A percentile compares a stretch with the other conserved stretches of the same genome.
These are phyloP conservation scores for Phaethornis superciliosus DNA, from an alignment of 2,113 vertebrate species.

Conservation along the genomic window DNA sequence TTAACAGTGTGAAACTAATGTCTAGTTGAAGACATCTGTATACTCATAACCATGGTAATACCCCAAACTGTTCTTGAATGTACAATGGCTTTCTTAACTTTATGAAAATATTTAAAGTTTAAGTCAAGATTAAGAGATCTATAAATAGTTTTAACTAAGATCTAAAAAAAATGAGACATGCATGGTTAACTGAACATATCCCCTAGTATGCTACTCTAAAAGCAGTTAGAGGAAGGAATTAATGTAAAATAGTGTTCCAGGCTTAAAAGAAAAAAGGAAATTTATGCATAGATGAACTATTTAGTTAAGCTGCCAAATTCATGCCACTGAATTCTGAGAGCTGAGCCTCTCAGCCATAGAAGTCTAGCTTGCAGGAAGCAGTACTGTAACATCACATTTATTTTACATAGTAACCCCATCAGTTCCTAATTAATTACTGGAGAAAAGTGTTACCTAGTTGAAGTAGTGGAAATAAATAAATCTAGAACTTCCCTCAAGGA, in stretches of 20 bases:
- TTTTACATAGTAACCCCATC: not conserved
- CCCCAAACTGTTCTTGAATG: not conserved
- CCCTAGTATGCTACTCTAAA: not conserved
- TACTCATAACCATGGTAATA: not conserved
- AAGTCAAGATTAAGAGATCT: not conserved
- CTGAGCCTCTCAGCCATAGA: too few species aligned
- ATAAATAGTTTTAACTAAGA: not conserved
- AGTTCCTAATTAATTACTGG: not conserved
- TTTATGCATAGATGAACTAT: not conserved
- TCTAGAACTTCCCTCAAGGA: not conserved
- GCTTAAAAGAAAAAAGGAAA: not conserved
- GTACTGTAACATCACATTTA: not conserved
- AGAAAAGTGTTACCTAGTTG: not conserved
- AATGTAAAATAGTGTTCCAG: not conserved
- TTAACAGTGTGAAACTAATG: not conserved
- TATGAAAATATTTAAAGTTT: not conserved
- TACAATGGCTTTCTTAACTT: not conserved
- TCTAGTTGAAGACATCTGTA: not conserved
- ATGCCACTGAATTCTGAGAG: not conserved
- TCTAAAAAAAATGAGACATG: not conserved
- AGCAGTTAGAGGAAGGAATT: not conserved
- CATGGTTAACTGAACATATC: not conserved
- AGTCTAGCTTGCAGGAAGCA: too few species aligned
- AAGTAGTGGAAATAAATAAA: not conserved
- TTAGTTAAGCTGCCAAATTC: not conserved